Base-by-base conservation (phyloP, 2,888 invertebrate species). In the Hyalella azteca region DNA sequence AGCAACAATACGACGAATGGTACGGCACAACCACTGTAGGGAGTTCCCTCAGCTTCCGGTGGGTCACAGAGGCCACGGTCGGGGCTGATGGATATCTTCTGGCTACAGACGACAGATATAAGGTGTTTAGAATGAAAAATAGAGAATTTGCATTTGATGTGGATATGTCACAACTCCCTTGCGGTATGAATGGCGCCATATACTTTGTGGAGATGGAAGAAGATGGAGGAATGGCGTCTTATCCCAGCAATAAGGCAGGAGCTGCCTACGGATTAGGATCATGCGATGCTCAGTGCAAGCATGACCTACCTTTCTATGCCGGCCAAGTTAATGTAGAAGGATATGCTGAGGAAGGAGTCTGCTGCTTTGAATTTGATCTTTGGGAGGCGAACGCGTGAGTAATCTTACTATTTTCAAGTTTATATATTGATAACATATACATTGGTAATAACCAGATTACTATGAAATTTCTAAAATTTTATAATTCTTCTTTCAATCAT, bases 251-350 rank as follows among this genome's bases (percentile, higher is more conserved):
- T 19, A 66, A 66, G 19, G 84, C 79, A 19, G 84, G 84, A 60
- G 84, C 84, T 49, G 75, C 78, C 36, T 84, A 80, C 76, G 84
- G 84, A 40, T 80, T 83, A 29, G 84, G 84, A n/a, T 84, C 84
- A 32, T 84, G 84, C 49, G 84, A 84, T 77, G 84, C 84, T n/a
- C 84, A 84, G 41, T 84, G 84, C 73, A 82, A 81, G 36, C 84
- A 84, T 78, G 84, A 84, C 50, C 48, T 84, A 49, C 81, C 79
- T 73, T 84, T 77, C 75, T 81, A 84, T 76, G 78, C 81, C 50
- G 84, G 84, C n/a, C 60, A 78, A 49, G 77, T 82, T 59, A 84
- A 84, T 78, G 39, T 48, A 36, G 78, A 66, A 41, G 22, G 29
- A 22, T 26, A 54, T 29, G 29, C 54, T 7, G 54, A 54, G 26